Evolutionary conservation across 2,888 invertebrate genomes (phyloP), one percentile per base, ranked within the genome.

Genomic region (Griposia aprilina): DNA sequence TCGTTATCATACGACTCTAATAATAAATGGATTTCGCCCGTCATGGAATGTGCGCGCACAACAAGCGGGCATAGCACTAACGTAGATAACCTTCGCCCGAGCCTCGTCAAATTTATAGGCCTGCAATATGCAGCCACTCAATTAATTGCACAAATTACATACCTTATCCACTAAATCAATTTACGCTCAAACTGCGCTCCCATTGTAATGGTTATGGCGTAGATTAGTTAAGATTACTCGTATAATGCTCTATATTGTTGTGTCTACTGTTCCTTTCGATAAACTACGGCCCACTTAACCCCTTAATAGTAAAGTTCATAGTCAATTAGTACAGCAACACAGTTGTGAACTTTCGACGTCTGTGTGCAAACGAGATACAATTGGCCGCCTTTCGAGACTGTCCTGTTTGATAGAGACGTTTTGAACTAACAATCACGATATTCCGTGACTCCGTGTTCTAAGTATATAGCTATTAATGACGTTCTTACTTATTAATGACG

Each of bases 1-100:
- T 96, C 96, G 95, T 95, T 96, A 96, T 96, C 96, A 95, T 94
- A 93, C 93, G 89, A 89, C 92, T 92, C 92, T 94, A 95, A 94
- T 94, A 95, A 95, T 94, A 95, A 95, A 94, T 93, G 93, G 93
- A 94, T 94, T 95, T 94, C 90, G 92, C 92, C 92, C 89, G 92
- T 92, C 91, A 92, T 90, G 92, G 92, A 94, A 94, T 93, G 92
- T 90, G 91, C 91, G 88, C 90, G 90, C 90, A 91, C 90, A 92
- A 92, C 90, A 86, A 91, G 90, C 90, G 87, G 90, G 88, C 88
- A 89, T 90, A 88, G 90, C 91, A 92, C 91, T 90, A 91, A 92
- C 86, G 92, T 79, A 90, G 95, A 95, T 95, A 95, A 95, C 94
- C 95, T 94, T 93, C 91, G 92, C 86, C 87, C 84, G 87, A 86